Base-by-base conservation (phyloP, 2,797 vertebrate genomes). In the Micromesistius poutassou region DNA sequence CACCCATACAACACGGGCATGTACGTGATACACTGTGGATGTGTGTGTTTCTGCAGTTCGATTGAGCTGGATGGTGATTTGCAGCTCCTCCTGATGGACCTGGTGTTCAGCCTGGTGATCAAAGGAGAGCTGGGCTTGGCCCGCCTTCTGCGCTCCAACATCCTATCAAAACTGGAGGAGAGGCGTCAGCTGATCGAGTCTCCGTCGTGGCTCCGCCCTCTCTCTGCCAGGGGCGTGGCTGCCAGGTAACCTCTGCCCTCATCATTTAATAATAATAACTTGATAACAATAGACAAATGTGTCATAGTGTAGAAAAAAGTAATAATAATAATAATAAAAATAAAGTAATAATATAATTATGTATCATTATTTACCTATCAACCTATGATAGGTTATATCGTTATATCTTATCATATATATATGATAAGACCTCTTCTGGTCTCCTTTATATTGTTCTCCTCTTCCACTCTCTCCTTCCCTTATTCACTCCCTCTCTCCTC, bases 131-230 rank as follows among this genome's bases (percentile, higher is more conserved):
- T 96, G 74, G 94, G 92, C 72, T 91, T 93, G 0, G 96, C 96
- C 73, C 91, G 94, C 0, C 93, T 94, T 70, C 85, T 97, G 66
- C 94, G 94, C 28, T 95, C 95, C 82, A 96, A 95, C 72, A 95
- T 97, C 85, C 92, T 97, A n/a, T 95, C 96, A 31, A 96, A 96
- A 79, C 93, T 95, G 85, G 94, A 95, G 82, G 94, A 95, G 91
- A 95, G 30, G 71, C 85, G 95, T 94, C 95, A 94, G 77, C 87
- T 94, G 78, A 93, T 96, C 82, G 89, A 91, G 76, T 96, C 93
- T 0, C 92, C 95, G 87, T 93, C 94, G 81, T 95, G 94, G 0
- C 91, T 95, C 86, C 95, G 95, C 86, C 96, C 97, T 0, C 94
- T 98, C 0, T 95, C 97, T 0, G 95, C 96, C 74, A 92, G 94